Evolutionary conservation across 1,140 invertebrate genomes (phyloP).

Genomic region (Pristionchus pacificus): DNA sequence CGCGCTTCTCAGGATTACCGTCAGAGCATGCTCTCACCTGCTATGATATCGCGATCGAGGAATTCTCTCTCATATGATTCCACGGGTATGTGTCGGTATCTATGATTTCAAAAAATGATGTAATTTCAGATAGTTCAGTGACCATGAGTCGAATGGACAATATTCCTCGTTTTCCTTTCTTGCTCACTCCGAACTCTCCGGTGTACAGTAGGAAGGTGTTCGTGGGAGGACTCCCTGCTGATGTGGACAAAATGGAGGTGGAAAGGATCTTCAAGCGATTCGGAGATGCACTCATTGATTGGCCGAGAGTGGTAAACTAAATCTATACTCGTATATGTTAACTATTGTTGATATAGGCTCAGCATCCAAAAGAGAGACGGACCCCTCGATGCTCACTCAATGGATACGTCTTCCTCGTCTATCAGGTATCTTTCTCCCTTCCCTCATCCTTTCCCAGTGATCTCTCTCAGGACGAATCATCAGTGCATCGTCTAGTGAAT

Average conservation of each 20-base stretch:
- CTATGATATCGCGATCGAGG: no score
- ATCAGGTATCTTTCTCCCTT: neutral
- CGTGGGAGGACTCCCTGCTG: conserved; percentile 92
- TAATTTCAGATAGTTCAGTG: no score
- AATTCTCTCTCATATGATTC: no score
- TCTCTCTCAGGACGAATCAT: conserved; percentile 83
- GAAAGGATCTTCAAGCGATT: conserved; percentile 93
- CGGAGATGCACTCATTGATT: conserved; percentile 92
- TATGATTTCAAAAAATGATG: no score
- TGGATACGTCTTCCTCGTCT: conserved; percentile 66
- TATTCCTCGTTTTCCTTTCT: neutral
- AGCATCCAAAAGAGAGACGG: neutral
- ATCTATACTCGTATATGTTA: neutral
- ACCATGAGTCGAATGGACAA: neutral
- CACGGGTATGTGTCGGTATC: no score
- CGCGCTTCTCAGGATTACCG: no score
- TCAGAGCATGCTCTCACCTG: no score
- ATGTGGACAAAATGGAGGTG: conserved; percentile 98
- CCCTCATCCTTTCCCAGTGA: neutral
- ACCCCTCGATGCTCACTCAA: conserved; percentile 19
- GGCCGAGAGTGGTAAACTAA: conserved; percentile 74
- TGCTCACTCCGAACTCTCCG: neutral
- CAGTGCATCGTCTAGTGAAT: conserved; percentile 92
- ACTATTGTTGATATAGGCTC: neutral
- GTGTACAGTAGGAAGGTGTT: conserved; percentile 94